A percentile compares a stretch with the other conserved stretches of the same genome.
Evolutionary conservation across 2,888 invertebrate species (phyloP).

Genomic region (Epirrita christyi): DNA sequence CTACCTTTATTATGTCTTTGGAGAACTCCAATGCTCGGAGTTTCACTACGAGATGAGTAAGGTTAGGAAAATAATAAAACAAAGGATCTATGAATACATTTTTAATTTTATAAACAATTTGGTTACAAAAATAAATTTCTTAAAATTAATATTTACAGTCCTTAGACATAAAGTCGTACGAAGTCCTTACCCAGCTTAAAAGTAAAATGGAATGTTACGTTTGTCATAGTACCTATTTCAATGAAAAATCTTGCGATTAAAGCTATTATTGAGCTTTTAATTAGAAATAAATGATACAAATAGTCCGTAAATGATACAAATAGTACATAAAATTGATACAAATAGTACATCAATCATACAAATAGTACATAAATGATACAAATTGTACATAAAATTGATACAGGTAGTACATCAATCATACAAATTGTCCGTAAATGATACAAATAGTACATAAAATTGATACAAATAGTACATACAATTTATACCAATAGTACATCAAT

Average conservation of each 20-base stretch:
- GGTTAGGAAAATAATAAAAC: slow-evolving; percentile 15
- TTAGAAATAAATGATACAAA: background rate
- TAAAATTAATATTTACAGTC: slow-evolving; percentile 68
- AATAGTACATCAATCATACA: no score
- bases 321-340: no score
- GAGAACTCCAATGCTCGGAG: no score
- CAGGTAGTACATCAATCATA: no score
- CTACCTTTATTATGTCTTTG: no score
- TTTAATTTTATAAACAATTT: slow-evolving; percentile 72
- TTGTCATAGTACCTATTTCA: background rate
- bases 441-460: no score
- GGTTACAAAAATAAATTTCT: slow-evolving; percentile 67
- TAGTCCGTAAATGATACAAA: no score
- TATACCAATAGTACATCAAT: no score
- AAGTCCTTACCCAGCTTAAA: slow-evolving; percentile 12
- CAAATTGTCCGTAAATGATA: no score
- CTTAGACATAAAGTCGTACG: slow-evolving; percentile 12
- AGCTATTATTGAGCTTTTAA: slow-evolving; percentile 12
- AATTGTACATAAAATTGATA: no score
- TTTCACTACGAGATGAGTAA: background rate
- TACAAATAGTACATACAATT: no score
- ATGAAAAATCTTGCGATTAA: slow-evolving; percentile 4
- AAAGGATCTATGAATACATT: slow-evolving; percentile 35
- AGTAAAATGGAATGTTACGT: slow-evolving; percentile 25
- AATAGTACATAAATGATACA: background rate